These are phyloP conservation scores for Melanotaenia trifasciata DNA, from an alignment of 2,797 vertebrate genomes.

Conservation along the genomic window DNA sequence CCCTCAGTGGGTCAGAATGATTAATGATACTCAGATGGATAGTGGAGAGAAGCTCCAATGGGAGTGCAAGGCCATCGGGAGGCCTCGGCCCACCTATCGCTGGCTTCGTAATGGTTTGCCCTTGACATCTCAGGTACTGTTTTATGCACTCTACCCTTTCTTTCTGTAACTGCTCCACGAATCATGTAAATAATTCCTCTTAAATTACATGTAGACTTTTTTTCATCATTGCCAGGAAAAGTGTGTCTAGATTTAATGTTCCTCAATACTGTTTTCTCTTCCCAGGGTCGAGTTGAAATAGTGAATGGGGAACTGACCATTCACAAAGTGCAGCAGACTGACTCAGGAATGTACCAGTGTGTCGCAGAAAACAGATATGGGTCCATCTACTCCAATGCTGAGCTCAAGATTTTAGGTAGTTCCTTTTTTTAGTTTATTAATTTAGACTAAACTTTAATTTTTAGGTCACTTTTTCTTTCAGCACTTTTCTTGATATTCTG, in stretches of 20 bases:
- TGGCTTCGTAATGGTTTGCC: slow-evolving; percentile 92
- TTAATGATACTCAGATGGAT: slow-evolving; percentile 95
- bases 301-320: slow-evolving; percentile 91
- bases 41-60: slow-evolving; percentile 93
- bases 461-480: slow-evolving; percentile 17
- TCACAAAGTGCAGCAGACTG: slow-evolving; percentile 87
- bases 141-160: slow-evolving; percentile 8
- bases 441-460: slow-evolving; percentile 8
- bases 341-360: slow-evolving; percentile 98
- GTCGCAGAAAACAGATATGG: slow-evolving; percentile 95
- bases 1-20: slow-evolving; percentile 92
- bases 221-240: slow-evolving; percentile 1
- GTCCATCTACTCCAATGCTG: slow-evolving; percentile 89
- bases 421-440: not conserved
- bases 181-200: slow-evolving; percentile 41
- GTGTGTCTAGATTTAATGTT: not conserved
- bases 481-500: slow-evolving; percentile 22
- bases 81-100: slow-evolving; percentile 91
- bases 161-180: slow-evolving; percentile 29
- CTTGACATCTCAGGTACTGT: slow-evolving; percentile 82
- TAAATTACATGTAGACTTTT: not conserved
- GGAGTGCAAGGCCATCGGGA: slow-evolving; percentile 94
- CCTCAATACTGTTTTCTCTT: slow-evolving; percentile 28
- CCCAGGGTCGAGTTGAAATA: slow-evolving; percentile 90
- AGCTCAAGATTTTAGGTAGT: slow-evolving; percentile 91